phyloP scores from a whole-genome alignment of 2,113 vertebrate genomes.

The Brachionichthys hirsutus region DNA sequence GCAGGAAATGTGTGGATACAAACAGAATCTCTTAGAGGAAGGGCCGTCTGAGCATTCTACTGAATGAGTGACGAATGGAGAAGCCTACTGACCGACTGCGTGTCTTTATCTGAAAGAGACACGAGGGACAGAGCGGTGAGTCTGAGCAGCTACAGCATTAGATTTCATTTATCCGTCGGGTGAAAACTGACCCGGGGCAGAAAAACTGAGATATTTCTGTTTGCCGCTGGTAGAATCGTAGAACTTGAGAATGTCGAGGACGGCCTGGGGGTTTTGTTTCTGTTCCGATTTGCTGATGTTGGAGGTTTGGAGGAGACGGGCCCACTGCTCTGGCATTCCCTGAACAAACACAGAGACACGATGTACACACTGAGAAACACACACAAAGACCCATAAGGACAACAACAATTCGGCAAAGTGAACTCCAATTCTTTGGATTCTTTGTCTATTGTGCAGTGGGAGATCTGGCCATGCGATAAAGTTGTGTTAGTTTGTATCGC shows the following conservation, averaged over 20 bases:
- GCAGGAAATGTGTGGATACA: background rate
- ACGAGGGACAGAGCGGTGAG: slow-evolving; percentile 7
- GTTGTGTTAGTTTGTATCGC: no score
- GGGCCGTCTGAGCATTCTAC: background rate
- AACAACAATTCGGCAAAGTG: background rate
- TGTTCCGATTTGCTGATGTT: slow-evolving; percentile 98
- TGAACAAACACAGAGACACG: slow-evolving; percentile 60
- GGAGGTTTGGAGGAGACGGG: slow-evolving; percentile 93
- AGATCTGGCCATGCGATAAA: no score
- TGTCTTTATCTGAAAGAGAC: slow-evolving; percentile 74
- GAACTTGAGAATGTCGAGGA: slow-evolving; percentile 96
- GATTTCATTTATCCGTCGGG: background rate
- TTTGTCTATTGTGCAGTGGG: no score
- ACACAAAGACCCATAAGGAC: background rate
- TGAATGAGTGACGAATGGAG: background rate
- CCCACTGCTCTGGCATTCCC: slow-evolving; percentile 99
- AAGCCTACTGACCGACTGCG: slow-evolving; percentile 57
- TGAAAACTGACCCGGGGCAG: slow-evolving; percentile 81
- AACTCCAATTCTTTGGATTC: no score
- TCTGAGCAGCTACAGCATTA: background rate
- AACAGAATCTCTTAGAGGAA: background rate
- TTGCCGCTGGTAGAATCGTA: slow-evolving; percentile 92
- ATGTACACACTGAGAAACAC: background rate
- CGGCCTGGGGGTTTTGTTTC: slow-evolving; percentile 97
- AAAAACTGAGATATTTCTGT: slow-evolving; percentile 96